Evolutionary conservation across 2,113 vertebrate species (phyloP).

Genomic region (Noctilio leporinus): DNA sequence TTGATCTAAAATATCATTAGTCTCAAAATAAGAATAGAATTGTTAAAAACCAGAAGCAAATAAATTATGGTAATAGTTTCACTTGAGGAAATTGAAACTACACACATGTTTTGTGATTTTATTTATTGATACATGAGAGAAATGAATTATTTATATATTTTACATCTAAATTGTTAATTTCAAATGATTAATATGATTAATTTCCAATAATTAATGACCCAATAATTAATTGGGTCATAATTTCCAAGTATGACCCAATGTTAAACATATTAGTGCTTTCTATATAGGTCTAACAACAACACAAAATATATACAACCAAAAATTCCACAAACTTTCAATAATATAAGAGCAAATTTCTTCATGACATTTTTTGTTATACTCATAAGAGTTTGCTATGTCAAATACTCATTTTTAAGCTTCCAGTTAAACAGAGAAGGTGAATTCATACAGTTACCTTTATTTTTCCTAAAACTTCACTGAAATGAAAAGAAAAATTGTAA

Average conservation of each 20-base stretch:
- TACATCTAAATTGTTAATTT: background rate
- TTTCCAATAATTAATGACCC: too few species aligned
- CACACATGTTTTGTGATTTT: background rate
- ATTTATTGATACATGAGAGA: background rate
- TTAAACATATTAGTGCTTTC: background rate
- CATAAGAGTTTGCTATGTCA: background rate
- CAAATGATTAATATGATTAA: too few species aligned
- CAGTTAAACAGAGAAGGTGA: background rate
- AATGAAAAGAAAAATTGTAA: background rate
- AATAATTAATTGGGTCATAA: too few species aligned
- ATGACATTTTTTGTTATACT: background rate
- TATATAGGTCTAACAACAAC: background rate
- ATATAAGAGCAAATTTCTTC: background rate
- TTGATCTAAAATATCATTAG: slow-evolving; percentile 56
- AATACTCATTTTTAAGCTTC: background rate
- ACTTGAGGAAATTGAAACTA: background rate
- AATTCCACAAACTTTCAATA: background rate
- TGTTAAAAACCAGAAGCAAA: background rate
- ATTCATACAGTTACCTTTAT: background rate
- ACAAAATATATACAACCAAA: background rate
- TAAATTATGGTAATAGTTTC: background rate
- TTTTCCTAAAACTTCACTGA: background rate
- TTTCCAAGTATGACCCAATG: background rate
- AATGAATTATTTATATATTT: background rate
- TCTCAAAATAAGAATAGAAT: background rate